Conservation (phyloP, 2,888 invertebrate genomes). For the Linyphia triangularis region DNA sequence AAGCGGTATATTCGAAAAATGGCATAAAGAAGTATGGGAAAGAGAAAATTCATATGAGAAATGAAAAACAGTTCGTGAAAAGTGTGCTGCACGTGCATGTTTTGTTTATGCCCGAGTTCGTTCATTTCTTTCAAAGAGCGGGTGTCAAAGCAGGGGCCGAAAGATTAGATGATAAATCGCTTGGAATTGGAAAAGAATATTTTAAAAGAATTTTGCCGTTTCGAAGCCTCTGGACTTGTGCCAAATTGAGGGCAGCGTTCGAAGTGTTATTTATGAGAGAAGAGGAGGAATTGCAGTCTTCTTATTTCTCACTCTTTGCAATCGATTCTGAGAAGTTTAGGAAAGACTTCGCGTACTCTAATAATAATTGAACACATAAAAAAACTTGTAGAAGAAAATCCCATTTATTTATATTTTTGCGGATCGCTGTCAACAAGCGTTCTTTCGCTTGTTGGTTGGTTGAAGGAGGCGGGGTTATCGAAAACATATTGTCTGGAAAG, state of each 20-base stretch:
- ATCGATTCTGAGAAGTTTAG: constrained; percentile 10
- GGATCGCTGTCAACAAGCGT: not conserved
- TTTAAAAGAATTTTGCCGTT: constrained; percentile 49
- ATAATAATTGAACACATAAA: constrained; percentile 48
- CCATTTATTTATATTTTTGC: not conserved
- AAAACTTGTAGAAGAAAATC: not conserved
- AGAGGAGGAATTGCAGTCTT: not conserved
- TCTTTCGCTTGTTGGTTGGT: not conserved
- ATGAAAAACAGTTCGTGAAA: constrained; percentile 48
- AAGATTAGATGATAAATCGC: constrained; percentile 68
- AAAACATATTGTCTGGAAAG: not conserved
- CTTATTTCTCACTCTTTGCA: not conserved
- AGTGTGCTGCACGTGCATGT: constrained; percentile 42
- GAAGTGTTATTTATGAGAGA: constrained; percentile 57
- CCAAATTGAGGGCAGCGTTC: constrained; percentile 42
- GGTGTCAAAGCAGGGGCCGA: constrained; percentile 51
- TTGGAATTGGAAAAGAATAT: constrained; percentile 60
- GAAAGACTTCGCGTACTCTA: not conserved
- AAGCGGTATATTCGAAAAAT: constrained; percentile 27
- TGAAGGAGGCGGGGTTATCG: too few species aligned
- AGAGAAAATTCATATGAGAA: constrained; percentile 38
- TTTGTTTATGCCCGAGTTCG: constrained; percentile 39
- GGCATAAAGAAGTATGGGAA: not conserved
- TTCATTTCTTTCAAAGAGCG: constrained; percentile 39
- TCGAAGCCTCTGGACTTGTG: constrained; percentile 26